Conservation (phyloP, 2,797 vertebrate species). For the Echiichthys vipera region DNA sequence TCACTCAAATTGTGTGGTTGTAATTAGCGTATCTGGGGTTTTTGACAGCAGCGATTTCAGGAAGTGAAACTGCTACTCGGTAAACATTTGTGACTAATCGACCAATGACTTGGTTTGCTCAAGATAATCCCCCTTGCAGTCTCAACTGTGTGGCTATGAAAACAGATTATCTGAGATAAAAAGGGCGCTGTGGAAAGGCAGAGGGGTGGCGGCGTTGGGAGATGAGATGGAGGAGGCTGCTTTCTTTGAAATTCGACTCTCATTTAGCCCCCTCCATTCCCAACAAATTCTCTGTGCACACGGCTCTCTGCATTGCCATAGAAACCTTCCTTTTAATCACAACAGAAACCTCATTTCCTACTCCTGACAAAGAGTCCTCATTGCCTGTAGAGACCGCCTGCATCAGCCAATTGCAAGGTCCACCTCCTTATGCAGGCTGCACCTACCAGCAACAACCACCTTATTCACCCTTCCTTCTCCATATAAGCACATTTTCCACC, state of each 20-base stretch:
- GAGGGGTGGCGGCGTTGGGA: constrained; percentile 60
- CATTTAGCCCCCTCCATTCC: constrained; percentile 75
- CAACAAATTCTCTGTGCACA: constrained; percentile 79
- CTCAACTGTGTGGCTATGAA: constrained; percentile 72
- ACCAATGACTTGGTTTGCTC: constrained; percentile 53
- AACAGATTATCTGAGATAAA: constrained; percentile 80
- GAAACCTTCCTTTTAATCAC: constrained; percentile 86
- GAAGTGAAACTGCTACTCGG: constrained; percentile 55
- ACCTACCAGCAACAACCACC: constrained; percentile 54
- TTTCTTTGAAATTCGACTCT: constrained; percentile 87
- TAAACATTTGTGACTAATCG: constrained; percentile 51
- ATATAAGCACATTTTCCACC: constrained; percentile 71
- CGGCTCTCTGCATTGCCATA: constrained; percentile 83
- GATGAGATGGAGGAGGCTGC: constrained; percentile 78
- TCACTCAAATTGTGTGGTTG: constrained; percentile 1
- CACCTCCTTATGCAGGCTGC: constrained; percentile 62
- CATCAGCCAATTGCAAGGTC: constrained; percentile 71
- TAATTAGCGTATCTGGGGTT: constrained; percentile 23
- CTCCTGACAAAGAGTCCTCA: constrained; percentile 81
- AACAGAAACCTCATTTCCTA: constrained; percentile 86
- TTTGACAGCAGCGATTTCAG: constrained; percentile 33
- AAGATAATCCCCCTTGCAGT: constrained; percentile 57
- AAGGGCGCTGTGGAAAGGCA: constrained; percentile 66
- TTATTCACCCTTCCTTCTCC: constrained; percentile 58
- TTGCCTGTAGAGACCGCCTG: constrained; percentile 77